A percentile compares a stretch with the other conserved stretches of the same genome.
These are phyloP conservation scores for Camarhynchus parvulus DNA, from an alignment of 2,113 vertebrate species.

Conservation along the genomic window DNA sequence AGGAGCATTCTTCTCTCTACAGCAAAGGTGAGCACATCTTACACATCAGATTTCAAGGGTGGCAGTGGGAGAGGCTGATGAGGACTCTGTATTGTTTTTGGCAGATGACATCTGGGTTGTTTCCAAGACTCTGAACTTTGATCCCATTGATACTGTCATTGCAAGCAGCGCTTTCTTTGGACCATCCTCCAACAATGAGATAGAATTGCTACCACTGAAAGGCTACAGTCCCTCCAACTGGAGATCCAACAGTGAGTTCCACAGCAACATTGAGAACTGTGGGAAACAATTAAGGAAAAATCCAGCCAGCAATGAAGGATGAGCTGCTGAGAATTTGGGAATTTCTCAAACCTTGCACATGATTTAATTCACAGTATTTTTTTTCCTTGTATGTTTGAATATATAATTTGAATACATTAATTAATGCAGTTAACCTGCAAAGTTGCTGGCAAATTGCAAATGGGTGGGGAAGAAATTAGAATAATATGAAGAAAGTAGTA, in stretches of 20 bases:
- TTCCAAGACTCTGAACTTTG: conserved; percentile 80
- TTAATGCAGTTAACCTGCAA: background rate
- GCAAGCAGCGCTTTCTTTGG: conserved; percentile 82
- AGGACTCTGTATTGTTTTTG: background rate
- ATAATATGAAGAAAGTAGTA: background rate
- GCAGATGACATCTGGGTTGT: conserved; percentile 84
- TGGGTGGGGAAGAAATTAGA: background rate
- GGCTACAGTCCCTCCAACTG: conserved; percentile 80
- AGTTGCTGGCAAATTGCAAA: background rate
- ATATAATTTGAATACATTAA: background rate
- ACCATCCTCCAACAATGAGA: conserved; percentile 76
- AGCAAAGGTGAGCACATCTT: conserved; percentile 73
- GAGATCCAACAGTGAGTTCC: conserved; percentile 73
- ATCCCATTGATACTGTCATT: conserved; percentile 77
- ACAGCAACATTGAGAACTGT: background rate
- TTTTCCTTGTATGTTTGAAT: background rate
- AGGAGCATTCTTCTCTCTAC: conserved; percentile 76
- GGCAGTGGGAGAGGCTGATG: background rate
- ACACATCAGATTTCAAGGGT: background rate
- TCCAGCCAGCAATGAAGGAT: background rate
- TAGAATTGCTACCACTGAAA: conserved; percentile 79
- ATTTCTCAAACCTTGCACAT: background rate
- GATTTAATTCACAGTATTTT: background rate
- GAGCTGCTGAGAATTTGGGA: background rate
- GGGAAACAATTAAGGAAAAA: background rate